Base-by-base conservation (phyloP, 1,140 invertebrate species). In the Calosoma granatense region DNA sequence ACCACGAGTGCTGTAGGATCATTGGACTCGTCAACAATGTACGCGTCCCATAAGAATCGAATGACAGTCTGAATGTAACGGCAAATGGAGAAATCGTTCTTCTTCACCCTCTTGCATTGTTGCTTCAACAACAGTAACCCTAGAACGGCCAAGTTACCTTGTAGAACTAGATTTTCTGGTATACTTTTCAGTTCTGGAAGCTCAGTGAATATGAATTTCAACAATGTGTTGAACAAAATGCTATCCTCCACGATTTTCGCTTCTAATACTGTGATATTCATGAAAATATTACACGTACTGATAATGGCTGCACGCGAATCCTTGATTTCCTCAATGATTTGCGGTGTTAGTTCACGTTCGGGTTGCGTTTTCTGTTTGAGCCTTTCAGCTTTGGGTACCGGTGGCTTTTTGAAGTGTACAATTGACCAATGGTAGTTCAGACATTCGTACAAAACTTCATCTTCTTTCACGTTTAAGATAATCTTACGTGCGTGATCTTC, bases 191-290 rank as follows among this genome's bases (percentile, higher is more conserved):
- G 72, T 64, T 90, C 87, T 1, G 90, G 87, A n/a, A 94, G 69
- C 71, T 89, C 88, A 61, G 86, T 86, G 57, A 93, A 88, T 39
- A 92, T 84, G 65, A 94, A 94, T 68, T 91, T 90, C 14, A 94
- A 73, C 3, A 94, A 70, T 47, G 83, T 82, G 56, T 85, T 82
- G 69, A 94, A 94, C 2, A 86, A 74, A 19, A 80, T 69, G 54
- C 85, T 86, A 57, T 85, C 81, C 66, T 90, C 84, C 2, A 92
- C 88, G 15, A 87, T 71, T 70, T 90, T 87, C 0, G 85, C 81
- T 69, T 94, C 92, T 21, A 94, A 69, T 0, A 95, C 92, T 12
- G 88, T 88, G 0, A 95, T 80, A 65, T 96, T 96, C 87, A 96
- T 92, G 41, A 96, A 84, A 47, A 94, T 85, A 64, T 94, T 94